Base-by-base conservation (phyloP, 2,797 vertebrate genomes). In the Arrhamphus sclerolepis region DNA sequence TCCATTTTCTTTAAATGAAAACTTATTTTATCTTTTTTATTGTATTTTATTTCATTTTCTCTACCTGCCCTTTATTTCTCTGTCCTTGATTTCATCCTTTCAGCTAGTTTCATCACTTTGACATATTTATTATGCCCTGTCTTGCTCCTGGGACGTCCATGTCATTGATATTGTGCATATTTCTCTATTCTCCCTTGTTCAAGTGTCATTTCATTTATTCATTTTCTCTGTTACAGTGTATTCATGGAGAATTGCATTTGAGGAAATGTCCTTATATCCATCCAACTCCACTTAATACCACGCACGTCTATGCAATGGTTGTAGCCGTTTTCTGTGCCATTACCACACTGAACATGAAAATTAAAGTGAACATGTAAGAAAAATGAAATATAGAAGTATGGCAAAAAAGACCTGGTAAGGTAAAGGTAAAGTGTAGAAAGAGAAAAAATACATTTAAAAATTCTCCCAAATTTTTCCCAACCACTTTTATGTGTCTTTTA, bases 121-220 rank as follows among this genome's bases (percentile, higher is more conserved):
- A 17, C 29, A 40, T 80, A 80, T 88, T 81, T 75, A 55, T 81
- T 77, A 60, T 54, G 58, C 18, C 53, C 64, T 65, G 19, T 62
- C 34, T 42, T 57, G 28, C 68, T 75, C 69, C 56, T 21, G 67
- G 77, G 75, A 76, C 52, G 75, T 80, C 42, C 40, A 31, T 71
- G 42, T 72, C 65, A 51, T 77, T 26, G 21, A 46, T 71, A 66
- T 77, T 75, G 49, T 54, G 63, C 63, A 70, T 54, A 77, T 78
- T 75, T 80, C 71, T 68, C 56, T 55, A 77, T 73, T 84, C 44
- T 34, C 38, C 46, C 62, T 66, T 62, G 56, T 48, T 69, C n/a
- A 31, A 50, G 51, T 81, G 64, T 81, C 61, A 75, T 77, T 75
- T 62, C 67, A 68, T 79, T 72, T 54, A 51, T 67, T 64, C 40